Conservation (phyloP, 2,797 vertebrate genomes). For the Argya squamiceps region DNA sequence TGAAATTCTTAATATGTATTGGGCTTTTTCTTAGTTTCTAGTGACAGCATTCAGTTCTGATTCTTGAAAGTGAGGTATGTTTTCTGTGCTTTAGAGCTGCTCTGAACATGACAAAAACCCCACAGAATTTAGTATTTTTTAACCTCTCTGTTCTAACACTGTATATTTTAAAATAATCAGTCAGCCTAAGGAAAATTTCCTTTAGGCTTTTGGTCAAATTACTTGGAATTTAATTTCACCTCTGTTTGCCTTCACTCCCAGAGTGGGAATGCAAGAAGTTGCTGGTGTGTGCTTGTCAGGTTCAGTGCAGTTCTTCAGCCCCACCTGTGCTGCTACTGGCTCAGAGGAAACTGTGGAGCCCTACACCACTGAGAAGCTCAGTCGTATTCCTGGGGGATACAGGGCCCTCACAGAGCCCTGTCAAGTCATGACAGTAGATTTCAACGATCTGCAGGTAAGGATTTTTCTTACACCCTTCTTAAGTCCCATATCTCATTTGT, state of each 20-base stretch:
- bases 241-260: constrained; percentile 39
- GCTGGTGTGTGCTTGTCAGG: constrained; percentile 82
- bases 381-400: constrained; percentile 88
- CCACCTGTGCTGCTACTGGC: constrained; percentile 79
- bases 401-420: constrained; percentile 86
- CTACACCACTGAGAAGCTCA: constrained; percentile 96
- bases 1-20: neutral
- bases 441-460: constrained; percentile 89
- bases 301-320: constrained; percentile 86
- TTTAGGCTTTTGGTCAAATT: neutral
- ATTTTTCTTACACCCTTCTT: neutral
- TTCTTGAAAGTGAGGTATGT: neutral
- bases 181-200: neutral
- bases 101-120: neutral
- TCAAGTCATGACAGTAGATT: constrained; percentile 88
- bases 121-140: neutral
- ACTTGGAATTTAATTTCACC: neutral
- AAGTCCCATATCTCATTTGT: rapidly evolving
- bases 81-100: neutral
- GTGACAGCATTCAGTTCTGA: neutral
- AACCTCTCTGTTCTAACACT: neutral
- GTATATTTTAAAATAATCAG: neutral
- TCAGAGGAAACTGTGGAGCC: constrained; percentile 89
- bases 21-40: neutral
- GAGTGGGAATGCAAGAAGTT: constrained; percentile 81